Evolutionary conservation across 2,797 vertebrate genomes (phyloP).

Genomic region (Sciurus vulgaris): DNA sequence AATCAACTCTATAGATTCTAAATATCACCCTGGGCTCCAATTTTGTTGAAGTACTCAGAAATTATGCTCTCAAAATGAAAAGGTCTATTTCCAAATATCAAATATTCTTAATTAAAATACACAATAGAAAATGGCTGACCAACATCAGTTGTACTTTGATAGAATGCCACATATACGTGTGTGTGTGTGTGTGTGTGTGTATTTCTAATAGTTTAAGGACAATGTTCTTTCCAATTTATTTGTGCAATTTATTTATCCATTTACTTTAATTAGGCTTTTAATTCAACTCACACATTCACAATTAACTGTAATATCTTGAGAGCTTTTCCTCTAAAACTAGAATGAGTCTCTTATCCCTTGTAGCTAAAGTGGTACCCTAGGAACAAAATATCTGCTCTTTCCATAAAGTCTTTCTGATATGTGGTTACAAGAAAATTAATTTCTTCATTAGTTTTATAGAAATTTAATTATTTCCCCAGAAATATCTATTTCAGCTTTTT

Average conservation of each 20-base stretch:
- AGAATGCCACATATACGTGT: not conserved
- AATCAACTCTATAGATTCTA: not conserved
- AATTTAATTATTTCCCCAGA: not conserved
- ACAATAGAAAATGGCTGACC: not conserved
- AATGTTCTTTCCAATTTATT: not conserved
- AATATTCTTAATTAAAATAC: not conserved
- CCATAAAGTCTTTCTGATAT: not conserved
- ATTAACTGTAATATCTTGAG: not conserved
- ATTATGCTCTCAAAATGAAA: not conserved
- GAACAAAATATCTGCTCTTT: not conserved
- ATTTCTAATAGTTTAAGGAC: not conserved
- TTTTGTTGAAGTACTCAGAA: not conserved
- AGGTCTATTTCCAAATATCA: not conserved
- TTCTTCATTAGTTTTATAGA: not conserved
- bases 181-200: too few relatives aligned
- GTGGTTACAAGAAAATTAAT: not conserved
- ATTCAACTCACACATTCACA: not conserved
- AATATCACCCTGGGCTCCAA: not conserved
- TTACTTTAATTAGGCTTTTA: constrained; percentile 7
- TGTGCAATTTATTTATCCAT: not conserved
- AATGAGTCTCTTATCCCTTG: not conserved
- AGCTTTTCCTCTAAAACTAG: not conserved
- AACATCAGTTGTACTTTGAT: not conserved
- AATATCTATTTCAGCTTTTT: not conserved
- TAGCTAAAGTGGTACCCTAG: not conserved